Evolutionary conservation across 2,888 invertebrate genomes (phyloP).

Genomic region (Aphidius colemani): DNA sequence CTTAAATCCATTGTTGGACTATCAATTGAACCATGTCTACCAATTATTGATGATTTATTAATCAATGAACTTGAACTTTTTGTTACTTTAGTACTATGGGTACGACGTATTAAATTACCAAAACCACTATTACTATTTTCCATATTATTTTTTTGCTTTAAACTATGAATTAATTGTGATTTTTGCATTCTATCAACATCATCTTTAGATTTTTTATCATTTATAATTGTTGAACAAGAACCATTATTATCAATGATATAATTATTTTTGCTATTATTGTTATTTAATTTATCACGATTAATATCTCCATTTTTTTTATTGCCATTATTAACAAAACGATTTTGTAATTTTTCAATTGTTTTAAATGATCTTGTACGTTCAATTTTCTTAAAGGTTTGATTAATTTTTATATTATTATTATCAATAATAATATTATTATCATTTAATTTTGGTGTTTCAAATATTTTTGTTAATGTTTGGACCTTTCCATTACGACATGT

Average conservation of each 20-base stretch:
- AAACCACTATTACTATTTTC: slow-evolving; percentile 52
- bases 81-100: slow-evolving; percentile 74
- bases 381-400: slow-evolving; percentile 47
- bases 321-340: slow-evolving; percentile 49
- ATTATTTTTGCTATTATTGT: slow-evolving; percentile 10
- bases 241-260: slow-evolving; percentile 1
- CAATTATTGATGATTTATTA: slow-evolving; percentile 33
- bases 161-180: background rate
- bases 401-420: background rate
- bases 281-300: background rate
- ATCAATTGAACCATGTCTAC: slow-evolving; percentile 43
- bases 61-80: slow-evolving; percentile 64
- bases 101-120: slow-evolving; percentile 65
- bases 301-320: slow-evolving; percentile 22
- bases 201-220: slow-evolving; percentile 35
- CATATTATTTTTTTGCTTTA: slow-evolving; percentile 2
- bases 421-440: background rate
- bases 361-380: slow-evolving; percentile 57
- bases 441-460: slow-evolving; percentile 45
- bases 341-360: slow-evolving; percentile 56
- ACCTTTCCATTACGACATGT: slow-evolving; percentile 51
- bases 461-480: slow-evolving; percentile 55
- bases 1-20: slow-evolving; percentile 27
- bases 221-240: slow-evolving; percentile 37
- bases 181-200: background rate